Evolutionary conservation across 2,113 vertebrate species (phyloP).

Genomic region (Rhynchomys soricoides): DNA sequence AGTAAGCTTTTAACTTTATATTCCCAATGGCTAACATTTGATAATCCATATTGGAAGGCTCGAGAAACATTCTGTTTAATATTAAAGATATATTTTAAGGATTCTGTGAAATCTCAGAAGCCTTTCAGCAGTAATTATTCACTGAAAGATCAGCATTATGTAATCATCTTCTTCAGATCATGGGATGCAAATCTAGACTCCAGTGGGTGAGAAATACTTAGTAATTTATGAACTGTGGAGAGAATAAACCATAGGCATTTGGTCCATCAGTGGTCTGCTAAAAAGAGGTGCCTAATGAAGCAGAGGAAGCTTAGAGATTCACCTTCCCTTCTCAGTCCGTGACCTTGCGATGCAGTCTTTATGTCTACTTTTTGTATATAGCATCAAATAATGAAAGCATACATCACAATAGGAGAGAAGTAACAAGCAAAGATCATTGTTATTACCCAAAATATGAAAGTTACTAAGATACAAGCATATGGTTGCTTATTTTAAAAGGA

Average conservation of each 20-base stretch:
- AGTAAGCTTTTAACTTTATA: constrained; percentile 41
- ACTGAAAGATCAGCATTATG: constrained; percentile 53
- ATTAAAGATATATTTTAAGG: constrained; percentile 63
- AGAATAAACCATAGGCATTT: constrained; percentile 41
- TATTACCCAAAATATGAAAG: not conserved
- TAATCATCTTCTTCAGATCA: constrained; percentile 64
- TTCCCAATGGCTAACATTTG: constrained; percentile 19
- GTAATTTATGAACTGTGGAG: constrained; percentile 66
- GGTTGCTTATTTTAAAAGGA: not conserved
- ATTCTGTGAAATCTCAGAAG: constrained; percentile 63
- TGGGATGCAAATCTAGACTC: constrained; percentile 47
- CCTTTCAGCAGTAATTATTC: constrained; percentile 67
- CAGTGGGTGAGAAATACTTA: constrained; percentile 60
- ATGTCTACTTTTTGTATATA: not conserved
- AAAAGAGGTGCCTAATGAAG: constrained; percentile 16
- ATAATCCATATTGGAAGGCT: not conserved
- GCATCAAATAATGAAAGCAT: not conserved
- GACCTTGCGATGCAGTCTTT: not conserved
- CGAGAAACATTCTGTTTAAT: constrained; percentile 55
- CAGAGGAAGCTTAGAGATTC: not conserved
- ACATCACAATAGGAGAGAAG: not conserved
- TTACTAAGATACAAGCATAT: not conserved
- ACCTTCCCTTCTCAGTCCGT: constrained; percentile 21
- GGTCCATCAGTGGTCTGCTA: not conserved
- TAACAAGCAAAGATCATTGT: not conserved